Conservation (phyloP, 2,797 vertebrate species). For the Perodicticus potto region DNA sequence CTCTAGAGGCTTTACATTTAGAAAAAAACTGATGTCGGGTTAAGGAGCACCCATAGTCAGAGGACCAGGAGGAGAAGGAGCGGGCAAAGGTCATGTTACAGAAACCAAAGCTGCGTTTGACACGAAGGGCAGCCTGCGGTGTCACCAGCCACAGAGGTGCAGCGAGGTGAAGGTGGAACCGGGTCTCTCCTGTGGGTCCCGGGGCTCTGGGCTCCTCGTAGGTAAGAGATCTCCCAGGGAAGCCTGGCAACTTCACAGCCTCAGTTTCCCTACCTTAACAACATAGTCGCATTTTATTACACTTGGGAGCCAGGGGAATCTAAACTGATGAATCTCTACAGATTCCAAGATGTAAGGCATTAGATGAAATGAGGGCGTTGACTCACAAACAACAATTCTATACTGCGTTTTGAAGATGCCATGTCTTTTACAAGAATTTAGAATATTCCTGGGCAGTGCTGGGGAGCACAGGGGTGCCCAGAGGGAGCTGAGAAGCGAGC, state of each 20-base stretch:
- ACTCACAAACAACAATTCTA: not conserved
- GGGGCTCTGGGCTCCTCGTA: not conserved
- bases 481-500: not conserved
- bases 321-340: not conserved
- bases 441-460: not conserved
- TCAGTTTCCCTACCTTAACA: not conserved
- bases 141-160: not conserved
- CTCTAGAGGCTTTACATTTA: constrained; percentile 26
- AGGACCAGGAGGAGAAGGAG: not conserved
- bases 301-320: not conserved
- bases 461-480: not conserved
- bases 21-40: constrained; percentile 2
- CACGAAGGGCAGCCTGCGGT: not conserved
- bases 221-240: not conserved
- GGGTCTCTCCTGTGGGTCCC: not conserved
- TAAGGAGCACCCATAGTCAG: not conserved
- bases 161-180: not conserved
- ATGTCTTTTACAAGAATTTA: not conserved
- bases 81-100: too few species aligned
- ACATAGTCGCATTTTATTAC: not conserved
- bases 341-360: not conserved
- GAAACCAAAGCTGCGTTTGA: not conserved
- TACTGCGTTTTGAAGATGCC: not conserved
- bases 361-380: not conserved
- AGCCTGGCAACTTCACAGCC: not conserved